Evolutionary conservation across 2,113 vertebrate species (phyloP).

Genomic region (Paramormyrops kingsleyae): DNA sequence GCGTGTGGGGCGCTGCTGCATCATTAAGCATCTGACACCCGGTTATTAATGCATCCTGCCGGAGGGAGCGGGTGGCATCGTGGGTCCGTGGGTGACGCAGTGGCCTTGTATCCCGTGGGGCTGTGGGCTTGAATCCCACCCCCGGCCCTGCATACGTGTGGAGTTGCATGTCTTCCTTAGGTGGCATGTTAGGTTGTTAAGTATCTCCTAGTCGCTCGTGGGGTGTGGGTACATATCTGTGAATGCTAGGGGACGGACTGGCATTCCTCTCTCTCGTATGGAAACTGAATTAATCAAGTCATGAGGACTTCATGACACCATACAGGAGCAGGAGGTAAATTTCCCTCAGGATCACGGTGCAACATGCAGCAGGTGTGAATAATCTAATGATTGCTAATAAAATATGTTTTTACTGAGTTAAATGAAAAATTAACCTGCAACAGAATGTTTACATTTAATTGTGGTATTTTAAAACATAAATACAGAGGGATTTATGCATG

Average conservation of each 20-base stretch:
- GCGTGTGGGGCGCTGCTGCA: background rate
- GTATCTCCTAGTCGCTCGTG: background rate
- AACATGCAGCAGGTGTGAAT: background rate
- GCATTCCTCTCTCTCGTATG: background rate
- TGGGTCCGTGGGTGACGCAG: background rate
- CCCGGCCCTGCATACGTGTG: background rate
- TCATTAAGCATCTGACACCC: background rate
- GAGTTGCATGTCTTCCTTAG: background rate
- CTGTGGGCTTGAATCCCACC: background rate
- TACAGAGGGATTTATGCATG: background rate
- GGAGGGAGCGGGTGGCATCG: background rate
- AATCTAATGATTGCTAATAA: background rate
- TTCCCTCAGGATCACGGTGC: background rate
- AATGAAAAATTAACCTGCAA: background rate
- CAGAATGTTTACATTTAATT: background rate
- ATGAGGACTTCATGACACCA: background rate
- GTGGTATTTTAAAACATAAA: background rate
- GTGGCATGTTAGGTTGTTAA: background rate
- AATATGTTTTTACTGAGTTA: background rate
- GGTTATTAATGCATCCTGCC: background rate
- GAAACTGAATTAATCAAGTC: background rate
- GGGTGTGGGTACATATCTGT: background rate
- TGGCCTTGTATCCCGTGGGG: background rate
- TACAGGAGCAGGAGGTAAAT: background rate
- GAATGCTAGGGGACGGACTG: background rate